Conservation (phyloP, 2,888 invertebrate genomes). For the Glyphotaelius pellucidus region DNA sequence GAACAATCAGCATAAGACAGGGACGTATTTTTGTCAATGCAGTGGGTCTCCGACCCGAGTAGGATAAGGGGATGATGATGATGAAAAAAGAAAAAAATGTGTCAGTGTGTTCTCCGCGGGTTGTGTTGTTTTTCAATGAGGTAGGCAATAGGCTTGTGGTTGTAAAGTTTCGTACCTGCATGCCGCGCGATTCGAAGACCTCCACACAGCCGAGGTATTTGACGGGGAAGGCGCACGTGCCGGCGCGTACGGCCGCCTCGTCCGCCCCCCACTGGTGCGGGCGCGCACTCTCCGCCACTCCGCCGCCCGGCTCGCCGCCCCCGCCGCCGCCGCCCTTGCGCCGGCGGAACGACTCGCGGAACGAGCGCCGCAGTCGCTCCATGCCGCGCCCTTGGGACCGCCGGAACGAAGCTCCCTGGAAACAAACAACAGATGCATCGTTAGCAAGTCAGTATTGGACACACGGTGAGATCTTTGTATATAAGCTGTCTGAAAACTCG, state of each 20-base stretch:
- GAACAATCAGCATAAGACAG: too few species aligned
- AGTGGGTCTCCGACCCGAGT: too few species aligned
- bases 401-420: constrained; percentile 75
- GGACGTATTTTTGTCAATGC: too few species aligned
- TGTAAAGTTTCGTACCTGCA: background rate
- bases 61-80: too few species aligned
- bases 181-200: constrained; percentile 98
- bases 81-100: too few species aligned
- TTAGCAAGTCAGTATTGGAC: background rate
- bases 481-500: too few species aligned
- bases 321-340: constrained; percentile 84
- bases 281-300: constrained; percentile 93
- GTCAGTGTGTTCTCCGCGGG: too few species aligned
- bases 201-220: constrained; percentile 99
- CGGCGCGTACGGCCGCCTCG: constrained; percentile 95
- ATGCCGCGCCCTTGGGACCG: constrained; percentile 80
- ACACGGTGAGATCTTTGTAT: background rate
- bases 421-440: constrained; percentile 64
- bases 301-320: constrained; percentile 81
- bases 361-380: constrained; percentile 92
- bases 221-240: constrained; percentile 97
- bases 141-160: too few species aligned
- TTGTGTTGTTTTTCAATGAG: too few species aligned
- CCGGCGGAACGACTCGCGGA: constrained; percentile 95
- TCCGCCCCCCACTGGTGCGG: constrained; percentile 99